Evolutionary conservation across 2,888 invertebrate genomes (phyloP).

Genomic region (Tortrix viridana): DNA sequence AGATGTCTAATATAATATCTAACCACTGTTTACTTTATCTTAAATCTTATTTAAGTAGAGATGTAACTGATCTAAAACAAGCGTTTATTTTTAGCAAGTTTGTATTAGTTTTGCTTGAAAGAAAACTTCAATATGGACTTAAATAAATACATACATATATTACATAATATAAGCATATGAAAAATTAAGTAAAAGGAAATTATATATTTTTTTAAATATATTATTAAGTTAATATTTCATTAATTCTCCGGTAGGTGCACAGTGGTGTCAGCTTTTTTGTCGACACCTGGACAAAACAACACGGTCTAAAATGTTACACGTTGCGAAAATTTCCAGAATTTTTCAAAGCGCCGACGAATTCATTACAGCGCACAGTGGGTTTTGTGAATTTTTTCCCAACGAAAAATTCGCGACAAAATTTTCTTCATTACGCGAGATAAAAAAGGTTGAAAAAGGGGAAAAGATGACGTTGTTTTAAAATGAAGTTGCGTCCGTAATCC

Average conservation of each 20-base stretch:
- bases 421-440: conserved; percentile 8
- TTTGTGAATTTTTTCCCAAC: conserved; percentile 25
- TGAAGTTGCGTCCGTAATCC: background rate
- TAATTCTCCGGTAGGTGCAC: background rate
- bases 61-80: too few relatives aligned
- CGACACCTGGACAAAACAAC: conserved; percentile 27
- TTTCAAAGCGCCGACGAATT: conserved; percentile 26
- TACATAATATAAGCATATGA: too few relatives aligned
- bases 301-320: conserved; percentile 2
- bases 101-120: too few relatives aligned
- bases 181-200: too few relatives aligned
- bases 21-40: too few relatives aligned
- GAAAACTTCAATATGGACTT: too few relatives aligned
- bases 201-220: too few relatives aligned
- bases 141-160: too few relatives aligned
- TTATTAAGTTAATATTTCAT: too few relatives aligned
- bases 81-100: too few relatives aligned
- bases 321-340: conserved; percentile 16
- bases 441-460: conserved; percentile 6
- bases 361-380: conserved; percentile 17
- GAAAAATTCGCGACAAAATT: conserved; percentile 6
- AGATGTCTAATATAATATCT: too few relatives aligned
- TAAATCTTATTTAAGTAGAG: too few relatives aligned
- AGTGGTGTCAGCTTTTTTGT: conserved; percentile 25
- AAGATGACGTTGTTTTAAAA: conserved; percentile 8